Evolutionary conservation across 2,113 vertebrate species (phyloP).

Genomic region (Penelope pileata): DNA sequence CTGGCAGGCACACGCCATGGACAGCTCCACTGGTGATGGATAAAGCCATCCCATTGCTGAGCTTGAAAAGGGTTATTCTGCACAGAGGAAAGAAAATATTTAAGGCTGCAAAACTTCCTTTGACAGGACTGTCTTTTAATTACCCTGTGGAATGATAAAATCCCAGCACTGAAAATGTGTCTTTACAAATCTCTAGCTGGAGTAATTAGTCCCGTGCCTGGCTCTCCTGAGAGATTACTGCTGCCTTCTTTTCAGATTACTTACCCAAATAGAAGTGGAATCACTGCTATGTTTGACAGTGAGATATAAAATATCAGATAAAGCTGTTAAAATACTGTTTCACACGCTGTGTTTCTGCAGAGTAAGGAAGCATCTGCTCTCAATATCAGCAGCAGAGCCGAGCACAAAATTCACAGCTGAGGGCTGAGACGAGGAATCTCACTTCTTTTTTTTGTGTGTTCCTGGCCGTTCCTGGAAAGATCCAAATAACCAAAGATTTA

Average conservation of each 20-base stretch:
- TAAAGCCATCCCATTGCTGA: background rate
- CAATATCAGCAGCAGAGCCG: background rate
- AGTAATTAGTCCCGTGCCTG: slow-evolving; percentile 69
- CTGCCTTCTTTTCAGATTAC: slow-evolving; percentile 71
- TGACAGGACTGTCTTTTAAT: slow-evolving; percentile 69
- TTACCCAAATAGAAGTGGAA: slow-evolving; percentile 71
- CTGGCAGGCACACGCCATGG: background rate
- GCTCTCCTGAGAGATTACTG: slow-evolving; percentile 71
- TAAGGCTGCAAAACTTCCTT: slow-evolving; percentile 50
- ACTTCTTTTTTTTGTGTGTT: background rate
- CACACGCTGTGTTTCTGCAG: slow-evolving; percentile 16
- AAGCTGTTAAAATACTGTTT: slow-evolving; percentile 71
- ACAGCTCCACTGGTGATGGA: background rate
- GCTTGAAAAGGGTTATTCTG: slow-evolving; percentile 43
- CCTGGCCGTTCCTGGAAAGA: slow-evolving; percentile 41
- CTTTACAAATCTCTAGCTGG: slow-evolving; percentile 69
- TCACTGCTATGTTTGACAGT: slow-evolving; percentile 69
- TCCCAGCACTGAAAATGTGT: slow-evolving; percentile 64
- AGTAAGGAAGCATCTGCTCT: slow-evolving; percentile 65
- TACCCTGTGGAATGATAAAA: slow-evolving; percentile 69
- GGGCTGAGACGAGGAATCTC: slow-evolving; percentile 31
- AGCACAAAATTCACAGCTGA: slow-evolving; percentile 61
- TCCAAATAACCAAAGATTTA: background rate
- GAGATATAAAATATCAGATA: slow-evolving; percentile 70
- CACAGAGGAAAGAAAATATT: background rate